Base-by-base conservation (phyloP, 2,113 vertebrate species). In the Athene cunicularia region DNA sequence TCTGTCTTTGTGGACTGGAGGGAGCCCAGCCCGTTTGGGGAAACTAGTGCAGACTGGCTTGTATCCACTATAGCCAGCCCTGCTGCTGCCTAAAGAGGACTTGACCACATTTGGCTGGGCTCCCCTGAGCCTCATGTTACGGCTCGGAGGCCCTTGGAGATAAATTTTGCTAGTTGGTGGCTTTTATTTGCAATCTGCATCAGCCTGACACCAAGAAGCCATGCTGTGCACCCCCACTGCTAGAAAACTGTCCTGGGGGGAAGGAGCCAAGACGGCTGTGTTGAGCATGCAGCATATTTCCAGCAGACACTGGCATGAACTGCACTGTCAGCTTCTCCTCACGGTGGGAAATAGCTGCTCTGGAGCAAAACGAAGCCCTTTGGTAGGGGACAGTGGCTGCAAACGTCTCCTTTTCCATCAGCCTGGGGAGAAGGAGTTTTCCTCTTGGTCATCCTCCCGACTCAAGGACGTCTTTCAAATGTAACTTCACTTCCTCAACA, bases 221-320 rank as follows among this genome's bases (percentile, higher is more conserved):
- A n/a, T 0, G 0, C 20, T 49, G 37, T 28, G 47, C 24, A 16
- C 6, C 19, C 22, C 8, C 17, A 21, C 58, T 47, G 47, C 49
- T 88, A 55, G 74, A 73, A 68, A 76, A 24, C 9, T 28, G 6
- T 68, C 27, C 63, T 16, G 39, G 26, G 14, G 10, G 15, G 13
- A 76, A 63, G 53, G 2, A 93, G 41, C 58, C 58, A 12, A 62
- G 55, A 13, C 4, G 9, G 27, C 28, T 33, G 11, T 5, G 41
- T 9, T 0, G 1, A 68, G 60, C 2, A 0, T 21, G 35, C 24
- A 8, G 41, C 0, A 0, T 22, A 33, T 55, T 81, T 77, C 53
- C 88, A 85, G 24, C 33, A 43, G 49, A 17, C 28, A 27, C 33
- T 9, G 50, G 41, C 23, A 47, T 4, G 20, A 32, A 12, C 17